A percentile compares a stretch with the other conserved stretches of the same genome.
These are phyloP conservation scores for Hybognathus amarus DNA, from an alignment of 2,797 vertebrate species.

Conservation along the genomic window DNA sequence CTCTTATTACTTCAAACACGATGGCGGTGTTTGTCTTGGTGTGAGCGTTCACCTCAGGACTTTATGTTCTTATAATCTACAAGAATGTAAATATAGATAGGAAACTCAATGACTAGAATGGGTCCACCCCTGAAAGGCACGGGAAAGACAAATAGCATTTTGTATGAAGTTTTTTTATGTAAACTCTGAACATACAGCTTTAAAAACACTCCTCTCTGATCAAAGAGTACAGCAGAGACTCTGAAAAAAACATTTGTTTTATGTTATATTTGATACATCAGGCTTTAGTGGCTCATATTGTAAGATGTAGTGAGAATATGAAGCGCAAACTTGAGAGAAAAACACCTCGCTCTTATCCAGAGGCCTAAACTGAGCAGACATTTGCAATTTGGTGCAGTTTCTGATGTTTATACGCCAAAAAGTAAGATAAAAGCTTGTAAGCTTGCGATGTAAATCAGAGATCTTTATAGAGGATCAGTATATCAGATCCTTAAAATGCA, in stretches of 20 bases:
- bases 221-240: not conserved
- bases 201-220: not conserved
- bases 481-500: not conserved
- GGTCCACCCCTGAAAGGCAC: not conserved
- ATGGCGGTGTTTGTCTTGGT: conserved; percentile 2
- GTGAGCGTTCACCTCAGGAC: not conserved
- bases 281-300: not conserved
- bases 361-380: no score
- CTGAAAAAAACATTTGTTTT: no score
- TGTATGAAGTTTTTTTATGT: not conserved
- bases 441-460: not conserved
- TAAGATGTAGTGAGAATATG: not conserved
- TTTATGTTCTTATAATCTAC: conserved; percentile 33
- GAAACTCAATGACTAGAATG: not conserved
- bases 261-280: not conserved
- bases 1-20: conserved; percentile 1
- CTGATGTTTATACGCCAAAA: not conserved
- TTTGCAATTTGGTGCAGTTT: not conserved
- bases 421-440: not conserved
- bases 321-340: not conserved
- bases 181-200: not conserved
- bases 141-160: not conserved
- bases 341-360: not conserved
- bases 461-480: not conserved
- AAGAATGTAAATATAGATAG: conserved; percentile 24